phyloP scores from a whole-genome alignment of 2,113 vertebrate genomes.

The Oncorhynchus masou region DNA sequence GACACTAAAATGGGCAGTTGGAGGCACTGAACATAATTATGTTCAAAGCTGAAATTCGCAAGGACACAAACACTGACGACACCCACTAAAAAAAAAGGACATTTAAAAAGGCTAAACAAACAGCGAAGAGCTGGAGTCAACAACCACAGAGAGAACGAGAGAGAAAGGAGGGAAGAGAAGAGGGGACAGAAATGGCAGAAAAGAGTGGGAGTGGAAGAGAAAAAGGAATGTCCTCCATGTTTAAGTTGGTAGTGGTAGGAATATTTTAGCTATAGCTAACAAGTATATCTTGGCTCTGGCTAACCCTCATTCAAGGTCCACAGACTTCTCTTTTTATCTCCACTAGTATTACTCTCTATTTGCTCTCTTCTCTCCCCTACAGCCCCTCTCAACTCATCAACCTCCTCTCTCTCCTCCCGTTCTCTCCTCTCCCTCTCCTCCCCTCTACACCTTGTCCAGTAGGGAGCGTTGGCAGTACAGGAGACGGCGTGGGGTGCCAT shows the following conservation, averaged over 20 bases:
- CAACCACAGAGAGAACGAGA: slow-evolving; percentile 45
- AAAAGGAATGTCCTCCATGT: slow-evolving; percentile 42
- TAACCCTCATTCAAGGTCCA: background rate
- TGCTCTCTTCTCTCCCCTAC: background rate
- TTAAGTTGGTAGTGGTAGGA: slow-evolving; percentile 52
- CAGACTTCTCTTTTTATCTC: background rate
- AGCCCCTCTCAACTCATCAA: background rate
- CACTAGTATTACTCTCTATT: background rate
- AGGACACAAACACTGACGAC: slow-evolving; percentile 61
- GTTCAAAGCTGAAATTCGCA: slow-evolving; percentile 48
- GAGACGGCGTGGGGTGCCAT: slow-evolving; percentile 84
- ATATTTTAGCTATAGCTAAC: slow-evolving; percentile 28
- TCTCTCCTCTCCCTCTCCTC: background rate
- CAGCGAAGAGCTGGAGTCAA: slow-evolving; percentile 76
- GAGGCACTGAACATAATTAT: slow-evolving; percentile 25
- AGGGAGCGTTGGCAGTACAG: slow-evolving; percentile 88
- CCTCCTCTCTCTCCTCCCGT: background rate
- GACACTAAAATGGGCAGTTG: slow-evolving; percentile 41
- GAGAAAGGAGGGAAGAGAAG: slow-evolving; percentile 29
- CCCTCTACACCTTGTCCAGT: slow-evolving; percentile 86
- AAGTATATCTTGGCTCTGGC: slow-evolving; percentile 36
- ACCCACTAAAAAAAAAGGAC: slow-evolving; percentile 49
- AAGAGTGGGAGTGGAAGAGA: slow-evolving; percentile 50
- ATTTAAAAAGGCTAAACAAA: slow-evolving; percentile 71
- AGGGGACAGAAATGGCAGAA: slow-evolving; percentile 20